A percentile compares a stretch with the other conserved stretches of the same genome.
Evolutionary conservation across 2,888 invertebrate genomes (phyloP).

Genomic region (Nemapogon koenigi): DNA sequence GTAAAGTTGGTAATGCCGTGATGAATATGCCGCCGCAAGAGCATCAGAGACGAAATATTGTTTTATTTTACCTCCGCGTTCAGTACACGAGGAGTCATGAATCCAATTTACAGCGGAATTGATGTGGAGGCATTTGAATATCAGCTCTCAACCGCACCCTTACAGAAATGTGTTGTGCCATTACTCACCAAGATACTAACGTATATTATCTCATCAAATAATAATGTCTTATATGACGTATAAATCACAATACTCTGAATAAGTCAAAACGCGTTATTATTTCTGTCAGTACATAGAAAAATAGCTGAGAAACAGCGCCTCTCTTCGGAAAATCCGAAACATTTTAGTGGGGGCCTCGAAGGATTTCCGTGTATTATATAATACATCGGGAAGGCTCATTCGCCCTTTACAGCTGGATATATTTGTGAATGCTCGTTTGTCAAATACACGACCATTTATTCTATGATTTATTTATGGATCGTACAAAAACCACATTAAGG

Average conservation of each 20-base stretch:
- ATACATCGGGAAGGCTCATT: conserved; percentile 57
- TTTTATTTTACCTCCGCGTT: conserved; percentile 22
- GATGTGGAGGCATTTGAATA: no score
- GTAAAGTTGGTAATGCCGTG: conserved; percentile 9
- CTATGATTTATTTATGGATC: conserved; percentile 37
- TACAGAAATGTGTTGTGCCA: no score
- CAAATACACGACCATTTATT: conserved; percentile 62
- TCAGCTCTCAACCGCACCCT: no score
- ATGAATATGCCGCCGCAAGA: conserved; percentile 13
- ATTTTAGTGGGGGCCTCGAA: conserved; percentile 40
- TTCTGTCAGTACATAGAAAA: conserved; percentile 10
- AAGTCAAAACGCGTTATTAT: conserved; percentile 7
- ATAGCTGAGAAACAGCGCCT: conserved; percentile 27
- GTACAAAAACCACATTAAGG: neutral
- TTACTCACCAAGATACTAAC: no score
- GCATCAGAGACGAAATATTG: conserved; percentile 24
- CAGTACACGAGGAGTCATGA: no score
- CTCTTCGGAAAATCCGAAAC: conserved; percentile 32
- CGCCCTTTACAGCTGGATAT: conserved; percentile 54
- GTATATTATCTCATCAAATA: no score
- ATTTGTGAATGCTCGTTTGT: conserved; percentile 60
- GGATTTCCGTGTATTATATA: conserved; percentile 52
- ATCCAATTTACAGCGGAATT: no score
- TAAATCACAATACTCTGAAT: conserved; percentile 8
- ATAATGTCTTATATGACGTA: no score